Base-by-base conservation (phyloP, 2,888 invertebrate genomes). In the Zaprionus obscuricornis region DNA sequence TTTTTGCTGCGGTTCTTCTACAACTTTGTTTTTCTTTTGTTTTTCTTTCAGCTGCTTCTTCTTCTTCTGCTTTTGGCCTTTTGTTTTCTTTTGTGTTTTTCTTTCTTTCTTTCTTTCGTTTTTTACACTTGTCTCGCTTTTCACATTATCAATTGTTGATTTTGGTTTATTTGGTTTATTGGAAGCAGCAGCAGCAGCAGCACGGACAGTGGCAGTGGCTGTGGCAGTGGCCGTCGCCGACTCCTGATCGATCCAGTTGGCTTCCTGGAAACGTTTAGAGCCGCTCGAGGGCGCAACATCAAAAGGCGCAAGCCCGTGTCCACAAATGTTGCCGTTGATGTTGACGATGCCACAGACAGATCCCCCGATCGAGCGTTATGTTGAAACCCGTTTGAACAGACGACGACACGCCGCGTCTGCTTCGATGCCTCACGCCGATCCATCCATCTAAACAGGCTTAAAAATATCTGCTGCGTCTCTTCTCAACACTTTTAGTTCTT, bases 401-500 rank as follows among this genome's bases (percentile, higher is more conserved):
- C 63, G 52, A 22, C 13, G 37, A 74, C 81, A 57, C 55, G 71
- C 59, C 64, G 82, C 82, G 58, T 66, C 66, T 36, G 72, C 47
- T 66, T 56, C 59, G 66, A 63, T 60, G 59, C 69, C 72, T 71
- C 75, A 77, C 59, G 82, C 82, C 84, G 78, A 84, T 74, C 77
- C 78, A 79, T 79, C 84, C 84, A 78, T 78, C 84, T 77, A 71
- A 62, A 68, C 71, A 63, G 66, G 75, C 73, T 71, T 84, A 72
- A 69, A 69, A 57, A 76, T 64, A 47, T 42, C n/a, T n/a, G n/a
- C n/a, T n/a, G n/a, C n/a, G n/a, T n/a, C n/a, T n/a, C n/a, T 52
- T 27, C 45, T 50, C 34, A 54, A 49, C 34, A 16, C 20, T 20
- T 42, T 29, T 56, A 17, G 13, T 42, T 27, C 5, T 29, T 33